These are phyloP conservation scores for Nephrotoma guestfalica DNA, from an alignment of 2,888 invertebrate species.

Conservation along the genomic window DNA sequence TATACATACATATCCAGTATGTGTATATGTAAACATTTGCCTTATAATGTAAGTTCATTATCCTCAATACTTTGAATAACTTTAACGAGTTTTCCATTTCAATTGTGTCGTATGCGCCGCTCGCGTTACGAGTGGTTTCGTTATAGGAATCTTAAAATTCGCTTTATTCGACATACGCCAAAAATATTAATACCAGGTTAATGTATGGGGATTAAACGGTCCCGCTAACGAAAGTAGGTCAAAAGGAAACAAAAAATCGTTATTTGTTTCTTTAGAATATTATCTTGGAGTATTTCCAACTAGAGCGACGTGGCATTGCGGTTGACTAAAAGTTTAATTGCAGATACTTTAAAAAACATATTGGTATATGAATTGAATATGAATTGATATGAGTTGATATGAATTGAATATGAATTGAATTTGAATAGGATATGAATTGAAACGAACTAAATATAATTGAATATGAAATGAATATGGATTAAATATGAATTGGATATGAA, in stretches of 20 bases:
- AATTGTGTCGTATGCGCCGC: neutral
- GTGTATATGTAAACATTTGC: neutral
- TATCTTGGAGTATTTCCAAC: neutral
- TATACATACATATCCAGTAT: neutral
- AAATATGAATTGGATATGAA: too few species aligned
- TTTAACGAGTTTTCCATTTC: neutral
- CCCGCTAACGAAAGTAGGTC: neutral
- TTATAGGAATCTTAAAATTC: neutral
- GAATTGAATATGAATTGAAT: too few species aligned
- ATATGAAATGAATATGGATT: too few species aligned
- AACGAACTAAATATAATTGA: too few species aligned
- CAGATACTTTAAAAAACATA: neutral
- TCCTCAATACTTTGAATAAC: neutral
- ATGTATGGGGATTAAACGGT: neutral
- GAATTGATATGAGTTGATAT: too few species aligned
- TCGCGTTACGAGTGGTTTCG: neutral
- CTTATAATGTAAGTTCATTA: neutral
- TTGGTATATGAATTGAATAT: neutral
- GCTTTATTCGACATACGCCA: neutral
- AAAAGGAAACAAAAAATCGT: neutral
- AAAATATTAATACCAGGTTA: neutral
- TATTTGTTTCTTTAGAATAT: neutral
- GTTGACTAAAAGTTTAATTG: neutral
- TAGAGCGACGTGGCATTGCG: neutral
- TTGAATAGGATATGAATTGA: too few species aligned